Evolutionary conservation across 1,140 invertebrate genomes (phyloP).

Genomic region (Samia ricini): DNA sequence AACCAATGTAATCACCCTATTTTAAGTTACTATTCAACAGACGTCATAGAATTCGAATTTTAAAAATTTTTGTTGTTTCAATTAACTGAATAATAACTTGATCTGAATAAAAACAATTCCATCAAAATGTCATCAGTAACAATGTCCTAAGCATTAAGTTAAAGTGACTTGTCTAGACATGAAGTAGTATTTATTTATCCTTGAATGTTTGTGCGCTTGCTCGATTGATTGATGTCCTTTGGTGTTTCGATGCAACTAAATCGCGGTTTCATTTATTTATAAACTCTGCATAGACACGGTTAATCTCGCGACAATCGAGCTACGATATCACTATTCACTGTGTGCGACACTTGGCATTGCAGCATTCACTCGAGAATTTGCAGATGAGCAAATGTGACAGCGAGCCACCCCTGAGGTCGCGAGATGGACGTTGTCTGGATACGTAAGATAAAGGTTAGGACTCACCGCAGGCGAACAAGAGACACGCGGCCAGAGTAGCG

Average conservation of each 20-base stretch:
- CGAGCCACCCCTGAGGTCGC: slow-evolving; percentile 57
- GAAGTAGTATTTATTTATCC: slow-evolving; percentile 45
- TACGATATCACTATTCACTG: slow-evolving; percentile 71
- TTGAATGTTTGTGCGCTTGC: slow-evolving; percentile 48
- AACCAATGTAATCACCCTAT: not conserved
- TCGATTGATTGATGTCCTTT: slow-evolving; percentile 61
- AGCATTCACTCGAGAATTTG: slow-evolving; percentile 56
- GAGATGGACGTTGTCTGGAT: slow-evolving; percentile 62
- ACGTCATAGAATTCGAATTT: slow-evolving; percentile 37
- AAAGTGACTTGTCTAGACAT: not conserved
- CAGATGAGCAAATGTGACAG: slow-evolving; percentile 48
- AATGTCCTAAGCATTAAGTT: not conserved
- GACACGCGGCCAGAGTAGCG: slow-evolving; percentile 75
- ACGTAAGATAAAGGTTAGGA: slow-evolving; percentile 73
- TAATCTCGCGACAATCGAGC: slow-evolving; percentile 55
- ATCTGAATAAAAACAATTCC: slow-evolving; percentile 22
- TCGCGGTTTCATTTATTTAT: slow-evolving; percentile 54
- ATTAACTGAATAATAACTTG: slow-evolving; percentile 15
- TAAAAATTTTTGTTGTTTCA: slow-evolving; percentile 28
- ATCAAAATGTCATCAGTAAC: slow-evolving; percentile 18
- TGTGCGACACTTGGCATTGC: slow-evolving; percentile 48
- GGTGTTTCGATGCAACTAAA: slow-evolving; percentile 56
- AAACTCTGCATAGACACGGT: slow-evolving; percentile 50
- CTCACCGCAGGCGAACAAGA: slow-evolving; percentile 77
- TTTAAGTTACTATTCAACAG: slow-evolving; percentile 24